Evolutionary conservation across 2,797 vertebrate genomes (phyloP).

Genomic region (Trematomus bernacchii): DNA sequence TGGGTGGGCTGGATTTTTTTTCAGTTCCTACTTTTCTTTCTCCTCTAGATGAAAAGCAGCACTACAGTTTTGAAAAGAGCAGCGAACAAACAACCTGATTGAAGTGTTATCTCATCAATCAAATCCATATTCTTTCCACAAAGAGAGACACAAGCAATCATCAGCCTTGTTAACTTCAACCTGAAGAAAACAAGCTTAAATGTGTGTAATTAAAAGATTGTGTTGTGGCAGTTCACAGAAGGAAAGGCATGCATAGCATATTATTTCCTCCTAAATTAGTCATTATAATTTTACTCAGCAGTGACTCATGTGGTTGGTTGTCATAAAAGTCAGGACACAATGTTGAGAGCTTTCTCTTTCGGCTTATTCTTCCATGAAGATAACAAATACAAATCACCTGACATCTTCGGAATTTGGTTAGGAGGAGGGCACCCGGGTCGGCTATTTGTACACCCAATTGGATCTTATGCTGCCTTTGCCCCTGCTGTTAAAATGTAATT

Average conservation of each 20-base stretch:
- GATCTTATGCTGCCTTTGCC: slow-evolving; percentile 5
- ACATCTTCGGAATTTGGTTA: not conserved
- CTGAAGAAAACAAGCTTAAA: slow-evolving; percentile 4
- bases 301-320: not conserved
- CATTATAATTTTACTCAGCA: not conserved
- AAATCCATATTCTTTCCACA: not conserved
- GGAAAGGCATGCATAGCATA: not conserved
- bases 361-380: not conserved
- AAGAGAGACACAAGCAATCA: not conserved
- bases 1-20: slow-evolving; percentile 27
- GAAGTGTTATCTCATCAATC: not conserved
- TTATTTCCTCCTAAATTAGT: slow-evolving; percentile 1
- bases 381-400: not conserved
- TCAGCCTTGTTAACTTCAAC: slow-evolving; percentile 5
- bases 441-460: slow-evolving; percentile 16
- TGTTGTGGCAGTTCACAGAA: not conserved
- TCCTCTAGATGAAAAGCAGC: slow-evolving; percentile 24
- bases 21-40: slow-evolving; percentile 29
- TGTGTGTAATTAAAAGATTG: not conserved
- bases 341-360: not conserved
- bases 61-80: not conserved
- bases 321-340: not conserved
- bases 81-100: not conserved
- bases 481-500: slow-evolving; percentile 37
- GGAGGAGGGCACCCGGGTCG: slow-evolving; percentile 15